These are phyloP conservation scores for Heterotis niloticus DNA, from an alignment of 2,113 vertebrate genomes.

Conservation along the genomic window DNA sequence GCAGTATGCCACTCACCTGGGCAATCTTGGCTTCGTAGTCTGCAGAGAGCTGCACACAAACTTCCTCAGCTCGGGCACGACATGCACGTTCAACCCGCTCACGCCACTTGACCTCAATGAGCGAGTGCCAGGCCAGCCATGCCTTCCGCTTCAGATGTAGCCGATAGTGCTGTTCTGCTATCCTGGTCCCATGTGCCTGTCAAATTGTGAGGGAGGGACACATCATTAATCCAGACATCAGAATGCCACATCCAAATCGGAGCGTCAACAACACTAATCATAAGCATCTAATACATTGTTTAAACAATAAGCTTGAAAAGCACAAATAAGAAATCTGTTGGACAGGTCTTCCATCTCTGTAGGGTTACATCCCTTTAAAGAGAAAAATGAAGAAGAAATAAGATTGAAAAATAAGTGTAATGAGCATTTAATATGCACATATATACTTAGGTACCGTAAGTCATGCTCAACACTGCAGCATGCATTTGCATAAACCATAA, in stretches of 20 bases:
- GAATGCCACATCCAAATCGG: neutral
- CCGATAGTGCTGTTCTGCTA: slow-evolving; percentile 75
- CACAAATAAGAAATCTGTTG: too few relatives aligned
- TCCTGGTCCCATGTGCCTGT: slow-evolving; percentile 66
- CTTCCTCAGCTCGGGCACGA: slow-evolving; percentile 78
- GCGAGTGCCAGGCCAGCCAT: slow-evolving; percentile 77
- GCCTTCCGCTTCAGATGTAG: slow-evolving; percentile 78
- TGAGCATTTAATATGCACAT: slow-evolving; percentile 21
- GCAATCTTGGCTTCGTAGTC: slow-evolving; percentile 79
- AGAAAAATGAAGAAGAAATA: neutral
- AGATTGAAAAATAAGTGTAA: neutral
- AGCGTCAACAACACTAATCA: neutral
- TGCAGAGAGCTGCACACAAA: slow-evolving; percentile 78
- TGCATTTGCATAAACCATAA: slow-evolving; percentile 41
- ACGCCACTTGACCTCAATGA: slow-evolving; percentile 74
- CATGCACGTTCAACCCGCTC: slow-evolving; percentile 79
- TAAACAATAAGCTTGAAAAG: neutral
- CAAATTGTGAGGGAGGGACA: neutral
- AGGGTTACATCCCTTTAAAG: too few relatives aligned
- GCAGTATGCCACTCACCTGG: slow-evolving; percentile 61
- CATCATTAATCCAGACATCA: too few relatives aligned
- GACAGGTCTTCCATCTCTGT: too few relatives aligned
- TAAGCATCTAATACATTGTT: neutral
- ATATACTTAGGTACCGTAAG: slow-evolving; percentile 21
- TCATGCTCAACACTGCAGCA: slow-evolving; percentile 16